phyloP scores from a whole-genome alignment of 1,140 invertebrate species.

The Conus betulinus region DNA sequence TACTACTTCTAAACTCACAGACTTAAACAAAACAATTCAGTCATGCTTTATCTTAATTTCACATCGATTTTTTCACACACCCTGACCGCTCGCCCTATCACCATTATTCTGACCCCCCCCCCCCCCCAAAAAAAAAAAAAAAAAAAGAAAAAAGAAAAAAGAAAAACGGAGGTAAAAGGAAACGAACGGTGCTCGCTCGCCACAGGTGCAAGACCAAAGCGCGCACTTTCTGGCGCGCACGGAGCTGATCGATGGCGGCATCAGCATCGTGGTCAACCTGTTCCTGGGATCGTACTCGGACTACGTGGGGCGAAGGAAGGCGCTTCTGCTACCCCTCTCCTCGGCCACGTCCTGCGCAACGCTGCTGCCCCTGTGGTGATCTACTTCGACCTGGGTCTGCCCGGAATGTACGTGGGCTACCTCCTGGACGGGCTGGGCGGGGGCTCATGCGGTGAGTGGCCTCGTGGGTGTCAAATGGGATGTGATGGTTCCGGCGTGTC shows the following conservation, averaged over 20 bases:
- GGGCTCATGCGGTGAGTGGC: conserved; percentile 1
- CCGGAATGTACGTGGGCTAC: conserved; percentile 30
- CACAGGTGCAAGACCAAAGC: conserved; percentile 19
- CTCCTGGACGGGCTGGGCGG: conserved; percentile 25
- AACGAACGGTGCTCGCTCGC: background rate
- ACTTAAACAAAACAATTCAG: too few relatives aligned
- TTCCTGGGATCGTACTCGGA: conserved; percentile 34
- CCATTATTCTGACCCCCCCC: too few relatives aligned
- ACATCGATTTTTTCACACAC: too few relatives aligned
- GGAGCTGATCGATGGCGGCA: background rate
- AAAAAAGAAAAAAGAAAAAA: too few relatives aligned
- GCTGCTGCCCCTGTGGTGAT: background rate
- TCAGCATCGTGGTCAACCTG: conserved; percentile 17
- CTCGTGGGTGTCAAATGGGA: background rate
- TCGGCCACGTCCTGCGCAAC: conserved; percentile 22
- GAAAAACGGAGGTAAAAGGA: too few relatives aligned
- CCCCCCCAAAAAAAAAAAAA: too few relatives aligned
- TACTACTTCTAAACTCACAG: too few relatives aligned
- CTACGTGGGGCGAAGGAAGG: conserved; percentile 25
- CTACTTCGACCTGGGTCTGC: conserved; percentile 33
- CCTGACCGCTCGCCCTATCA: too few relatives aligned
- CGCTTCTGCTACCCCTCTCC: background rate
- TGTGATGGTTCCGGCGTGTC: background rate
- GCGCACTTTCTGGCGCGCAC: background rate
- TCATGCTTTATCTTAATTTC: too few relatives aligned